phyloP scores from a whole-genome alignment of 1,140 invertebrate species.

The Bombus impatiens region DNA sequence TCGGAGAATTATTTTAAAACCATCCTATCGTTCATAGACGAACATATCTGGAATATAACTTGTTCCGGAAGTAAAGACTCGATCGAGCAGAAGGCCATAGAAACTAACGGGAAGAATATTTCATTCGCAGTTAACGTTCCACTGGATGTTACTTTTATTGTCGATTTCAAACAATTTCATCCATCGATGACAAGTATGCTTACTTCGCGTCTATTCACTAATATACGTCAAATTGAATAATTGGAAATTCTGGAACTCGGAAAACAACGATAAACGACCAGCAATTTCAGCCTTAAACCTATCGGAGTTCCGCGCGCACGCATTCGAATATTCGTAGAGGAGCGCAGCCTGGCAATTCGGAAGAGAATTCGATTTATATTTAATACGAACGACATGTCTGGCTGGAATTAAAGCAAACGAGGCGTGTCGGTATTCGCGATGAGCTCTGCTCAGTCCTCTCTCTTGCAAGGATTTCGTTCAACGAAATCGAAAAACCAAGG shows the following conservation, averaged over 20 bases:
- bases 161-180: too few species aligned
- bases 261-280: too few species aligned
- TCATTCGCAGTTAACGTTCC: too few species aligned
- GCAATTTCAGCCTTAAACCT: neutral
- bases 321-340: conserved; percentile 40
- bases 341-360: conserved; percentile 54
- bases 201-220: too few species aligned
- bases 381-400: conserved; percentile 61
- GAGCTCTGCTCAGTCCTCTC: conserved; percentile 38
- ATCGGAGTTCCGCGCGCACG: conserved; percentile 1
- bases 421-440: conserved; percentile 61
- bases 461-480: conserved; percentile 48
- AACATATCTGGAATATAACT: too few species aligned
- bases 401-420: conserved; percentile 67
- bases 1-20: conserved; percentile 58
- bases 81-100: too few species aligned
- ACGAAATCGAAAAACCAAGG: conserved; percentile 39
- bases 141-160: too few species aligned
- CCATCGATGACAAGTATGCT: too few species aligned
- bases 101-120: too few species aligned
- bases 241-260: too few species aligned
- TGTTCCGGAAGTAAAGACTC: too few species aligned
- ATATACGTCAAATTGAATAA: too few species aligned
- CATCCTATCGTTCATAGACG: neutral
- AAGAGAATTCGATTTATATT: conserved; percentile 66